Evolutionary conservation across 2,113 vertebrate species (phyloP), one percentile per base, ranked within the genome.

Genomic region (Circaetus cinerascens): DNA sequence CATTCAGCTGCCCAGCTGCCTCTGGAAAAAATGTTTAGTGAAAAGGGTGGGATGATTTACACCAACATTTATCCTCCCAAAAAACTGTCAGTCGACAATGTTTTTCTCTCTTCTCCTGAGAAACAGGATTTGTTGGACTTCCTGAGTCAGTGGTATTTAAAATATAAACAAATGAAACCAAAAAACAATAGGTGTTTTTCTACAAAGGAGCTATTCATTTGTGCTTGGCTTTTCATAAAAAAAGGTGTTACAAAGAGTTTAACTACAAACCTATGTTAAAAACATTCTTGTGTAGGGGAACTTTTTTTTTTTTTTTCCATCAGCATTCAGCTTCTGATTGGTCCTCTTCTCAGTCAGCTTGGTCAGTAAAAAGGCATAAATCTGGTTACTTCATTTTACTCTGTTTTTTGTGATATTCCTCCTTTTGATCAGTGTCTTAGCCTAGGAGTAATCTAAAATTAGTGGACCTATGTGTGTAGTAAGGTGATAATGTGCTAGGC

Each of bases 111-210:
- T 73, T 94, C 87, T 94, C 67, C 56, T 89, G 86, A 95, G 95
- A 93, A 93, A 95, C 83, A 97, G 97, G 95, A 94, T 94, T 96
- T 90, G 76, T 92, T 7, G 3, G 75, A 93, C 57, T 95, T 97
- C 92, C 92, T 91, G 88, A 93, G 51, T 11, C 23, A 40, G 30
- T 72, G 55, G 40, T 92, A 92, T 89, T 94, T 92, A 86, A 93
- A 88, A 93, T 90, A 90, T 77, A 96, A 96, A 97, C 76, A 88
- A 93, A 92, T 86, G 50, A 83, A 90, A 83, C 4, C 7, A 85
- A 88, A 94, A 89, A 76, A 71, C 45, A 96, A 91, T 86, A 93
- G 29, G 22, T 86, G 32, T 74, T 96, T 94, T 90, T 69, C 20
- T 71, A 71, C 34, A 78, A 86, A 89, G 26, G 2, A 45, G 5